These are phyloP conservation scores for Hydrocynus forskahlii DNA, from an alignment of 2,797 vertebrate species.

Conservation along the genomic window DNA sequence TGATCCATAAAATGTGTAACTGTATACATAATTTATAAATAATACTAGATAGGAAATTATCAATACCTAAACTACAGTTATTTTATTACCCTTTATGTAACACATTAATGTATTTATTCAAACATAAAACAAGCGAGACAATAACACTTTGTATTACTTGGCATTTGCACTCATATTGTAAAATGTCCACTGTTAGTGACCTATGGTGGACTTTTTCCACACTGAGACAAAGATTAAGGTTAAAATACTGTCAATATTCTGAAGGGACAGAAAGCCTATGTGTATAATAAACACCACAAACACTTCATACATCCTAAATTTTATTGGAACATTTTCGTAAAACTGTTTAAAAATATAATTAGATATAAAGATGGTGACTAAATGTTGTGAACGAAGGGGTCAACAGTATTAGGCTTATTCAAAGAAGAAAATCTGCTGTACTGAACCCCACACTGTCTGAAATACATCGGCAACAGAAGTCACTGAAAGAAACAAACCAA, in stretches of 20 bases:
- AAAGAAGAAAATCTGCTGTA: slow-evolving; percentile 29
- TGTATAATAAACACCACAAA: slow-evolving; percentile 6
- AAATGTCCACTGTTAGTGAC: not conserved
- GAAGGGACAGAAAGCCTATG: not conserved
- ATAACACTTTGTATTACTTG: not conserved
- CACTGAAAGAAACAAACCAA: slow-evolving; percentile 18
- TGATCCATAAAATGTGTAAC: too few relatives aligned
- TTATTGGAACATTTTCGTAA: slow-evolving; percentile 74
- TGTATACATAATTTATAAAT: not conserved
- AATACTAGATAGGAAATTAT: not conserved
- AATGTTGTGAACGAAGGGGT: slow-evolving; percentile 65
- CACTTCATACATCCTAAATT: slow-evolving; percentile 48
- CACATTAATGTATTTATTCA: not conserved
- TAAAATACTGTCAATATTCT: too few relatives aligned
- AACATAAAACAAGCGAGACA: not conserved
- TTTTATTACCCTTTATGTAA: not conserved
- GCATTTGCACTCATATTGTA: too few relatives aligned
- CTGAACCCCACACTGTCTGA: slow-evolving; percentile 18
- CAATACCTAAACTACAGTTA: not conserved
- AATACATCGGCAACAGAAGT: slow-evolving; percentile 26
- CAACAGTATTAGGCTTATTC: slow-evolving; percentile 39
- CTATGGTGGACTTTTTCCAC: not conserved
- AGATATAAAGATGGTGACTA: slow-evolving; percentile 70
- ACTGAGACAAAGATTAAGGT: not conserved
- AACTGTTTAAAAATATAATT: slow-evolving; percentile 78